Evolutionary conservation across 2,888 invertebrate genomes (phyloP).

Genomic region (Portevinia maculata): DNA sequence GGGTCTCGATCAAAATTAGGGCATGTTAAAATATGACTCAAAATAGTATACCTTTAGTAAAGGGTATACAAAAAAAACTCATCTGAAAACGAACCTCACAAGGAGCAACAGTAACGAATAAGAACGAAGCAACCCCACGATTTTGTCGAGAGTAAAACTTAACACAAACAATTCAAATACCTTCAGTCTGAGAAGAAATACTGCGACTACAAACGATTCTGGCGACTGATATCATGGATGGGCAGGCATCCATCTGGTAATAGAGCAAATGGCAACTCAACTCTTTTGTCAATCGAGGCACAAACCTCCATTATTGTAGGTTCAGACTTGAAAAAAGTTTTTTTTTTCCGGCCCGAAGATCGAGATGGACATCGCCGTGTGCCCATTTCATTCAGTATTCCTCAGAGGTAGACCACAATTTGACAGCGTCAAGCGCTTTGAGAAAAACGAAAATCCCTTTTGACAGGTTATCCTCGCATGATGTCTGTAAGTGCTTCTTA

Average conservation of each 20-base stretch:
- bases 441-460: conserved; percentile 73
- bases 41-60: too few relatives aligned
- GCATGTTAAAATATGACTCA: too few relatives aligned
- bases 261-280: conserved; percentile 32
- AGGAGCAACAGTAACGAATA: conserved; percentile 7
- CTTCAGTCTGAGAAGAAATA: conserved; percentile 12
- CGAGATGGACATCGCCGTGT: conserved; percentile 11
- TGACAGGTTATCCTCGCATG: conserved; percentile 73
- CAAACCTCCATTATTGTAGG: conserved; percentile 48
- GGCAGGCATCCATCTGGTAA: conserved; percentile 32
- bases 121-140: conserved; percentile 3
- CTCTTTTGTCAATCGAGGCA: conserved; percentile 56
- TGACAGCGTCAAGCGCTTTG: conserved; percentile 72
- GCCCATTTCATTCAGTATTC: conserved; percentile 71
- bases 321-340: conserved; percentile 44
- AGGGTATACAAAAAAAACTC: conserved; percentile 8
- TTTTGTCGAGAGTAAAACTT: conserved; percentile 41
- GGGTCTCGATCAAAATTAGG: too few relatives aligned
- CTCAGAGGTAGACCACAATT: conserved; percentile 68
- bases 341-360: not conserved
- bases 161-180: too few relatives aligned
- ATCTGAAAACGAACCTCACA: conserved; percentile 19
- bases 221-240: conserved; percentile 43
- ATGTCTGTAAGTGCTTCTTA: conserved; percentile 74
- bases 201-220: conserved; percentile 9